Evolutionary conservation across 2,888 invertebrate species (phyloP).

Genomic region (Horisme vitalbata): DNA sequence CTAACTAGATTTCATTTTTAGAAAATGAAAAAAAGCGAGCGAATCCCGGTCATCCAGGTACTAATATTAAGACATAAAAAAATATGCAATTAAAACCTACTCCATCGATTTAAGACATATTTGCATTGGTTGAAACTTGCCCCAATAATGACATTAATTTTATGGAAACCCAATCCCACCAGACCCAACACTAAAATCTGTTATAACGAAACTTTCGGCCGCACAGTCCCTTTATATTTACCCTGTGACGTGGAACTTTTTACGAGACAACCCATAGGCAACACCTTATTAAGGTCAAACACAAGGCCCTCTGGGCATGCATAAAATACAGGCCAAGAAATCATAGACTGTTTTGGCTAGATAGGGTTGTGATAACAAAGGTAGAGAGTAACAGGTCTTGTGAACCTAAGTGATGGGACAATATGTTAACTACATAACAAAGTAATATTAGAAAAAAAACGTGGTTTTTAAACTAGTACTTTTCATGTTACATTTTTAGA

Average conservation of each 20-base stretch:
- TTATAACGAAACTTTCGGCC: background rate
- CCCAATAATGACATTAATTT: background rate
- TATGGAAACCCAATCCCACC: background rate
- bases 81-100: too few relatives aligned
- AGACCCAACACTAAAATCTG: background rate
- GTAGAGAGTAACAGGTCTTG: background rate
- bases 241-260: slow-evolving; percentile 35
- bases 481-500: too few relatives aligned
- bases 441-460: too few relatives aligned
- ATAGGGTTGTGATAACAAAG: background rate
- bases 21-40: too few relatives aligned
- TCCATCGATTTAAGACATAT: too few relatives aligned
- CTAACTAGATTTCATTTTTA: too few relatives aligned
- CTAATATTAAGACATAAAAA: too few relatives aligned
- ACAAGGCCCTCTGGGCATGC: slow-evolving; percentile 56
- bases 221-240: background rate
- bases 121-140: background rate
- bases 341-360: background rate
- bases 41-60: too few relatives aligned
- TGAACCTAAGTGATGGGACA: slow-evolving; percentile 1
- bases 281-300: slow-evolving; percentile 52
- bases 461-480: too few relatives aligned
- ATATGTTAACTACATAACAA: too few relatives aligned
- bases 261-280: slow-evolving; percentile 50
- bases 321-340: slow-evolving; percentile 46